These are phyloP conservation scores for Notamacropus eugenii DNA, from an alignment of 2,797 vertebrate species.

Conservation along the genomic window DNA sequence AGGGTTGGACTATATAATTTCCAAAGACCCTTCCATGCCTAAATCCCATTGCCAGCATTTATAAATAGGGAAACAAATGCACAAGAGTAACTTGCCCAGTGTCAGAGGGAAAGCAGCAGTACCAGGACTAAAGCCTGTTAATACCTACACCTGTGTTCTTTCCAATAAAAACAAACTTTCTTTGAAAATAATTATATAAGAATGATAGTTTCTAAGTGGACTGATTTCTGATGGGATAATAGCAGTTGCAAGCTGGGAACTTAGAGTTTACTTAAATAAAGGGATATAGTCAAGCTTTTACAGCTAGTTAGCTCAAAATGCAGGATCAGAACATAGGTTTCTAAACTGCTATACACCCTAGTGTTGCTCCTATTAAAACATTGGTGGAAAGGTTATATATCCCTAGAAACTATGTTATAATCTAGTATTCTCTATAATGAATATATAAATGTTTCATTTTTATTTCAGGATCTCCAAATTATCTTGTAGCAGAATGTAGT, in stretches of 20 bases:
- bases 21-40: neutral
- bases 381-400: neutral
- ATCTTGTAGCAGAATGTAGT: neutral
- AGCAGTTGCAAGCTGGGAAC: neutral
- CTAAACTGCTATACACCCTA: neutral
- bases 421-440: too few relatives aligned
- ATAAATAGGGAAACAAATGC: slow-evolving; percentile 41
- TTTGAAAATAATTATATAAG: neutral
- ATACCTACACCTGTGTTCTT: slow-evolving; percentile 12
- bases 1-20: neutral
- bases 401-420: neutral
- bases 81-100: slow-evolving; percentile 46
- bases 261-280: neutral
- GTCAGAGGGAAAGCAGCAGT: slow-evolving; percentile 36
- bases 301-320: neutral
- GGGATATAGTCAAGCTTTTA: neutral
- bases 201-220: neutral
- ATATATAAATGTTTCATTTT: neutral
- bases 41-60: neutral
- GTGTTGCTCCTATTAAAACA: neutral
- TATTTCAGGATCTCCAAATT: neutral
- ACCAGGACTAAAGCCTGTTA: slow-evolving; percentile 7
- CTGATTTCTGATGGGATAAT: neutral
- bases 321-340: neutral
- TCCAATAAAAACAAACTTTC: slow-evolving; percentile 29